Evolutionary conservation across 2,888 invertebrate genomes (phyloP).

Genomic region (Himalopsyche anomala): DNA sequence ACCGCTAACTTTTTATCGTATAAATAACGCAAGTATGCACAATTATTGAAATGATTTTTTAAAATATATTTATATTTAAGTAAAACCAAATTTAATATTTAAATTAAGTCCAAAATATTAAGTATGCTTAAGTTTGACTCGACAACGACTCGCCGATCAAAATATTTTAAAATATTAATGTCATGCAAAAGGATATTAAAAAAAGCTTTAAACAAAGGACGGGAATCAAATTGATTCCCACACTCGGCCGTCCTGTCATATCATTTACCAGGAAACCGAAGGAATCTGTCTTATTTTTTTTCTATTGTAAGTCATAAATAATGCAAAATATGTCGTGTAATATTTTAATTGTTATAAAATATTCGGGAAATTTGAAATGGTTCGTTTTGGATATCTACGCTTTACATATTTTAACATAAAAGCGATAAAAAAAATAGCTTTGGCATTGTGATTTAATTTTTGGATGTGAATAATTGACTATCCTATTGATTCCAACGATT

Average conservation of each 20-base stretch:
- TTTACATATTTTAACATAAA: too few relatives aligned
- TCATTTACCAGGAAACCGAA: constrained; percentile 62
- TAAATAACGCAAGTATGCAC: too few relatives aligned
- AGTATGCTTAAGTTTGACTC: neutral
- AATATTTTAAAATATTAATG: constrained; percentile 56
- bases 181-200: constrained; percentile 44
- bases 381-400: neutral
- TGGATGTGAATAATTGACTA: too few relatives aligned
- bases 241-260: constrained; percentile 56
- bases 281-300: constrained; percentile 25
- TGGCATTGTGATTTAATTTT: too few relatives aligned
- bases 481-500: too few relatives aligned
- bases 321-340: constrained; percentile 13
- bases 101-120: constrained; percentile 21
- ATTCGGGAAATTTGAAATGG: constrained; percentile 4
- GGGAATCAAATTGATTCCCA: constrained; percentile 58
- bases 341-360: constrained; percentile 2
- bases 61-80: neutral
- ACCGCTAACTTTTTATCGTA: too few relatives aligned
- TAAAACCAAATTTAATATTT: neutral
- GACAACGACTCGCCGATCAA: neutral
- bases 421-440: too few relatives aligned
- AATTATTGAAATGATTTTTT: neutral
- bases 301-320: neutral
- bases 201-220: constrained; percentile 48